Percentiles rank a stretch among this genome's conserved stretches.
These are phyloP conservation scores for Bufo gargarizans DNA, from an alignment of 2,113 vertebrate species.

Conservation along the genomic window DNA sequence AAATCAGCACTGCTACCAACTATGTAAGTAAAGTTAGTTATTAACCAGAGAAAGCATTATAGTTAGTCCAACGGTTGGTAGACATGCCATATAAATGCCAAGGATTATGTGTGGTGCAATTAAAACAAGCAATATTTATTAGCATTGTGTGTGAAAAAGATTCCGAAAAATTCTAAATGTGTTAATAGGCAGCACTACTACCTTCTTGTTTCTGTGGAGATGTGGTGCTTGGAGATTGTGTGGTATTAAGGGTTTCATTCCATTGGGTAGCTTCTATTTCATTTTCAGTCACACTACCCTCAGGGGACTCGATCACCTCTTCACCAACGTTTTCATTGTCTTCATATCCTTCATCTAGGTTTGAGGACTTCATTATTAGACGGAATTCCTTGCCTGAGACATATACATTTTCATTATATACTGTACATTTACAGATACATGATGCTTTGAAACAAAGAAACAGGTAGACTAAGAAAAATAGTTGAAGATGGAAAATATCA, in stretches of 20 bases:
- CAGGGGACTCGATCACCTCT: constrained; percentile 19
- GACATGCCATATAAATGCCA: no score
- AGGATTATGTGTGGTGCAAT: no score
- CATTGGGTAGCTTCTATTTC: constrained; percentile 9
- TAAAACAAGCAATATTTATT: no score
- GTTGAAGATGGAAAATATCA: neutral
- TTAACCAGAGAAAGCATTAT: no score
- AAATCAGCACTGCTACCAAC: no score
- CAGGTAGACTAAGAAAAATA: neutral
- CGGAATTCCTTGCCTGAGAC: constrained; percentile 70
- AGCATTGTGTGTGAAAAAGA: no score
- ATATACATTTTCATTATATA: neutral
- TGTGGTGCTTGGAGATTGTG: neutral
- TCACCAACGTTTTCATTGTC: constrained; percentile 44
- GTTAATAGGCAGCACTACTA: neutral
- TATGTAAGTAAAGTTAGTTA: no score
- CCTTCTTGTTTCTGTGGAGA: constrained; percentile 10
- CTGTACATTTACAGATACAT: neutral
- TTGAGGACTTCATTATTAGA: constrained; percentile 70
- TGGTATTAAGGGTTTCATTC: neutral
- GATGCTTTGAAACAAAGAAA: neutral
- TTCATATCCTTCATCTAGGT: constrained; percentile 64
- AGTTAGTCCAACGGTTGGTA: no score
- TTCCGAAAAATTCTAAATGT: no score
- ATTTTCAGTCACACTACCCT: neutral